Percentiles rank a stretch among this genome's conserved stretches.
phyloP scores from a whole-genome alignment of 2,797 vertebrate genomes.

The Momotus momota region DNA sequence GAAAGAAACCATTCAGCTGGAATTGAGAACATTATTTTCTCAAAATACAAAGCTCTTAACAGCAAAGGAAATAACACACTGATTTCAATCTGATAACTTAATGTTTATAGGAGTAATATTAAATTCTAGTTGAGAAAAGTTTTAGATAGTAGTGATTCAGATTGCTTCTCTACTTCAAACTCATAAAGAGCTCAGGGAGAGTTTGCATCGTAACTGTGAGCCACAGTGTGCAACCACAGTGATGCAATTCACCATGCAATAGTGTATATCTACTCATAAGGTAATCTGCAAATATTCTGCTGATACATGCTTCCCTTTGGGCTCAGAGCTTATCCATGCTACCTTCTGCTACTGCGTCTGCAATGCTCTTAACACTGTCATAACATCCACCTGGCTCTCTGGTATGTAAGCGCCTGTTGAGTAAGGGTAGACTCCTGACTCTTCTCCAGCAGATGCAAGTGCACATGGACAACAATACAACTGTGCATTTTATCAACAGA shows the following conservation, averaged over 20 bases:
- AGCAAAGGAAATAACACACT: not conserved
- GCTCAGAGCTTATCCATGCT: not conserved
- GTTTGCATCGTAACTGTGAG: not conserved
- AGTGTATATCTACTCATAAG: not conserved
- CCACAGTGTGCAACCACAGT: not conserved
- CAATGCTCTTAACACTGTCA: not conserved
- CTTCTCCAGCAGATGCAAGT: not conserved
- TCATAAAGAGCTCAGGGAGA: not conserved
- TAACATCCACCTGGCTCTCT: not conserved
- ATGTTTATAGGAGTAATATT: not conserved
- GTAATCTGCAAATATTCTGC: not conserved
- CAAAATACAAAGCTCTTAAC: not conserved
- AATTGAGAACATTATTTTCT: constrained; percentile 13
- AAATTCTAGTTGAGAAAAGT: constrained; percentile 17
- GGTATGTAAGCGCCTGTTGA: not conserved
- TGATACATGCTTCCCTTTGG: not conserved
- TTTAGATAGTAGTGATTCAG: not conserved
- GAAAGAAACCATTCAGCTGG: not conserved
- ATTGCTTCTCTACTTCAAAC: not conserved
- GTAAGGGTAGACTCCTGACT: not conserved
- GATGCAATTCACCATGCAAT: not conserved
- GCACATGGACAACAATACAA: not conserved
- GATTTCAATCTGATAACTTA: not conserved
- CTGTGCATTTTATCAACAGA: not conserved
- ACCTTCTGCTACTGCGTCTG: not conserved